A percentile compares a stretch with the other conserved stretches of the same genome.
These are phyloP conservation scores for Bombus terrestris DNA, from an alignment of 1,140 invertebrate species.

Conservation along the genomic window DNA sequence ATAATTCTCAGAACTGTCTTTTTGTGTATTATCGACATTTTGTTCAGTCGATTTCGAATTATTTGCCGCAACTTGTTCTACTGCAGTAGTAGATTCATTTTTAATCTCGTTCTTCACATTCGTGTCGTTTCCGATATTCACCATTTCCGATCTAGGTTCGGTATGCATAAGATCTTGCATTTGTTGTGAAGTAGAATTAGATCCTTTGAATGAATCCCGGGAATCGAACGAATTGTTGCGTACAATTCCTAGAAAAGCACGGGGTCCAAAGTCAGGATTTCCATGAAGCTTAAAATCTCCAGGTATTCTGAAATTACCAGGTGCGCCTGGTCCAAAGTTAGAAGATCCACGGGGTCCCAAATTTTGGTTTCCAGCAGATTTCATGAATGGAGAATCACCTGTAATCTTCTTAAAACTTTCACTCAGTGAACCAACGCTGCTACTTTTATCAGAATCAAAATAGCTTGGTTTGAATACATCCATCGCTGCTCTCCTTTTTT, in stretches of 20 bases:
- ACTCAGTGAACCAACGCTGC: conserved; percentile 73
- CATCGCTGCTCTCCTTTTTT: conserved; percentile 76
- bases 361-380: conserved; percentile 8
- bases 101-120: conserved; percentile 1
- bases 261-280: conserved; percentile 25
- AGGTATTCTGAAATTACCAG: conserved; percentile 27
- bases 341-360: conserved; percentile 27
- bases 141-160: neutral
- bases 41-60: conserved; percentile 19
- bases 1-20: conserved; percentile 23
- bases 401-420: conserved; percentile 80
- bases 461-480: conserved; percentile 79
- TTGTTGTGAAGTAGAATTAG: conserved; percentile 27
- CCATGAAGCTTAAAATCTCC: conserved; percentile 59
- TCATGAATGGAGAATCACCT: conserved; percentile 72
- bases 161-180: conserved; percentile 16
- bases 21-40: conserved; percentile 22
- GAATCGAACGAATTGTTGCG: conserved; percentile 42
- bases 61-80: conserved; percentile 38
- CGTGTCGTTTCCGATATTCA: neutral
- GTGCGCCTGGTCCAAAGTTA: conserved; percentile 4
- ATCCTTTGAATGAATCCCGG: conserved; percentile 36
- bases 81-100: neutral
- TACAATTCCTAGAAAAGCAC: conserved; percentile 48
- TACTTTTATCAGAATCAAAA: conserved; percentile 71